Evolutionary conservation across 2,113 vertebrate genomes (phyloP), one percentile per base, ranked within the genome.

Genomic region (Chascanopsetta lugubris): DNA sequence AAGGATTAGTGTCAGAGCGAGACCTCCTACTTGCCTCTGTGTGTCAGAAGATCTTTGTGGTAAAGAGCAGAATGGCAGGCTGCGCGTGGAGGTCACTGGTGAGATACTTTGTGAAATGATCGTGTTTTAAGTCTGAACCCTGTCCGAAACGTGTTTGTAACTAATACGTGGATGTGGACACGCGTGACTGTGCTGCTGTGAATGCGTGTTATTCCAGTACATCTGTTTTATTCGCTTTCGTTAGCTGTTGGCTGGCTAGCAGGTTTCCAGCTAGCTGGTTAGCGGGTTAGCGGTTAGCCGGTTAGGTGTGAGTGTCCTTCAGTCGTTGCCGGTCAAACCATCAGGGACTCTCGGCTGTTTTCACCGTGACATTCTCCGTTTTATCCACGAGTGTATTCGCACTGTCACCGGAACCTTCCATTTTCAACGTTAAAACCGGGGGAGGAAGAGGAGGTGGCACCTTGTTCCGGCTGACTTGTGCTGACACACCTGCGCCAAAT

Each of bases 41-140:
- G 0, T 0, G 8, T 4, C 10, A 7, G 20, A 57, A 22, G 62
- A 78, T 69, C 67, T 81, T 24, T 3, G 53, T 40, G 1, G 1
- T 8, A 15, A 22, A 12, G 22, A 12, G 34, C 56, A 88, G 66
- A 18, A 93, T 93, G 93, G 88, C 90, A 69, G 85, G 92, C 61
- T 87, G 65, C 82, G 81, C 58, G 65, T 93, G 89, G 91, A 93
- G 92, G 90, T 91, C 91, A 91, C 80, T 92, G 93, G 93, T 93
- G 69, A 89, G 89, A 18, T 63, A 36, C 15, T 18, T 15, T 7
- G 34, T 38, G 34, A 38, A 38, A 38, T 38, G 34, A 38, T 2
- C 17, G 38, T 3, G 38, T n/a, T n/a, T n/a, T n/a, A n/a, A n/a
- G n/a, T n/a, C n/a, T 42, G 17, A 8, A 18, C 17, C 15, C 8